phyloP scores from a whole-genome alignment of 2,797 vertebrate genomes.

The Balearica regulorum region DNA sequence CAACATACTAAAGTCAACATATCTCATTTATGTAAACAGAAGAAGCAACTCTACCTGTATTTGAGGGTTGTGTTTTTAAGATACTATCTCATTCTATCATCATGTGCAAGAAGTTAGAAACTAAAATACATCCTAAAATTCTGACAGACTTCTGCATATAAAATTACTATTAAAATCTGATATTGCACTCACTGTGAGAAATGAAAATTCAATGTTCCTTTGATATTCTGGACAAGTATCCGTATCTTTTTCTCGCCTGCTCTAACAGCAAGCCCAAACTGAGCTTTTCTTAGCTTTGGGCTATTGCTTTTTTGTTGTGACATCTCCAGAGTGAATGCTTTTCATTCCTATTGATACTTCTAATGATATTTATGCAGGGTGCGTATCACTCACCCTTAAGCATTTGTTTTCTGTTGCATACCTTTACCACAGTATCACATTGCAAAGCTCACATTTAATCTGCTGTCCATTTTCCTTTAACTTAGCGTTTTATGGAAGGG shows the following conservation, averaged over 20 bases:
- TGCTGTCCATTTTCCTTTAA: neutral
- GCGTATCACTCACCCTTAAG: neutral
- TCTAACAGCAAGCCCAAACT: neutral
- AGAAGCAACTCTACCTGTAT: neutral
- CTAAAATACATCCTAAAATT: neutral
- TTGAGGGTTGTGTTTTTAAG: conserved; percentile 34
- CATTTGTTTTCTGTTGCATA: neutral
- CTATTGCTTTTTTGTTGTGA: conserved; percentile 16
- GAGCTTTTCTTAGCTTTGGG: conserved; percentile 31
- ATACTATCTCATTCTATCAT: neutral
- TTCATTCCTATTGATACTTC: conserved; percentile 14
- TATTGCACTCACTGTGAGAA: neutral
- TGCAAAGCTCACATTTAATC: neutral
- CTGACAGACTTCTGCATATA: neutral
- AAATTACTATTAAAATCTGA: neutral
- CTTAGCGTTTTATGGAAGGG: neutral
- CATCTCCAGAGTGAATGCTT: conserved; percentile 1
- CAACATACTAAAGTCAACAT: neutral
- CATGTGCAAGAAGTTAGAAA: neutral
- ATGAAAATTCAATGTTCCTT: neutral
- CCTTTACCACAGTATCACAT: neutral
- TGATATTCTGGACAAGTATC: neutral
- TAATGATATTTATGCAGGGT: neutral
- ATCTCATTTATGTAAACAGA: neutral
- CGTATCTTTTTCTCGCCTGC: neutral